Percentiles rank a stretch among this genome's conserved stretches.
Conservation (phyloP, 2,797 vertebrate genomes). For the Dendrocincla tyrannina region DNA sequence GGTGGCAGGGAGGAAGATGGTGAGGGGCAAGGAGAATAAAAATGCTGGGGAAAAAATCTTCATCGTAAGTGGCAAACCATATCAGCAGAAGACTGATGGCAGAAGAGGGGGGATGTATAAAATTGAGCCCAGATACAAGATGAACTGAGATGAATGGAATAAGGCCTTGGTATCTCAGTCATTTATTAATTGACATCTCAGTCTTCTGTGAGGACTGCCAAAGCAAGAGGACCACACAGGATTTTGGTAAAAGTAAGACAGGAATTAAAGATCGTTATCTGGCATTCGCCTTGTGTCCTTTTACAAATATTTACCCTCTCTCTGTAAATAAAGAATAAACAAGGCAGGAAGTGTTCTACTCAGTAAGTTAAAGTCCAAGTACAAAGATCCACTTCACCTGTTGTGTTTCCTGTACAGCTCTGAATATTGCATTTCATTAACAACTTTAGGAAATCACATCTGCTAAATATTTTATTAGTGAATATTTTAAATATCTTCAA, state of each 20-base stretch:
- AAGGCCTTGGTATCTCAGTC: background rate
- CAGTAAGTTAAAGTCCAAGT: background rate
- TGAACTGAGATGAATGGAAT: background rate
- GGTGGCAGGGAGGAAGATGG: background rate
- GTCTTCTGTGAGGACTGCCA: background rate
- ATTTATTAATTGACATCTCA: background rate
- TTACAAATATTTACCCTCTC: background rate
- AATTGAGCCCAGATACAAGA: background rate
- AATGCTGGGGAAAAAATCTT: background rate
- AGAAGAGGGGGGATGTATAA: background rate
- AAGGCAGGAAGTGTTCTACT: background rate
- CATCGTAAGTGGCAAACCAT: background rate
- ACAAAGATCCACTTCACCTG: background rate
- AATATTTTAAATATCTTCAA: background rate
- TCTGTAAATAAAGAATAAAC: constrained; percentile 7
- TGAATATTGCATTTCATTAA: background rate
- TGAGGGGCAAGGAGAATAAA: background rate
- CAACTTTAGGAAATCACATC: background rate
- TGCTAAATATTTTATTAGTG: background rate
- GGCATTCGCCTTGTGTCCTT: background rate
- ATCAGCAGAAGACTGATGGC: background rate
- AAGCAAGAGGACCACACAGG: background rate
- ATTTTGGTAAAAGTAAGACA: background rate
- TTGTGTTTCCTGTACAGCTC: background rate
- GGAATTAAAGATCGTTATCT: background rate